These are phyloP conservation scores for Aleiodes testaceus DNA, from an alignment of 2,888 invertebrate genomes.

Conservation along the genomic window DNA sequence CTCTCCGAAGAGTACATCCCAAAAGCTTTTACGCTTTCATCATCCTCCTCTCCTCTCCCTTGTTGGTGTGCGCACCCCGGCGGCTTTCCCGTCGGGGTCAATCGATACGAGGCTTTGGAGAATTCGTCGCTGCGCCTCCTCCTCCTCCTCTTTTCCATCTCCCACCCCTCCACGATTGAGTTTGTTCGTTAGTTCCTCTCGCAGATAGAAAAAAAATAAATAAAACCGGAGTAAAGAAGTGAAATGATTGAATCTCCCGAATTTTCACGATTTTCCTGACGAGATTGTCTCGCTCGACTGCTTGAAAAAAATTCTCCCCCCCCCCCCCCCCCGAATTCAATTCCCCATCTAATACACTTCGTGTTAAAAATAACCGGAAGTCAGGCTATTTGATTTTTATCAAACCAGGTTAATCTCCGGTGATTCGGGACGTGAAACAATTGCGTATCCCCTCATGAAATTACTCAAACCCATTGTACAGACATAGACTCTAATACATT, in stretches of 20 bases:
- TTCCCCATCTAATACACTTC: not conserved
- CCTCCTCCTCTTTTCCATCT: conserved; percentile 29
- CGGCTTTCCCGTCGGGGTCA: conserved; percentile 54
- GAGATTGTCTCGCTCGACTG: too few relatives aligned
- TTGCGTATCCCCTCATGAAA: conserved; percentile 47
- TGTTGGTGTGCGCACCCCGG: conserved; percentile 41
- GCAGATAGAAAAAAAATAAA: not conserved
- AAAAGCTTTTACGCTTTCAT: conserved; percentile 24
- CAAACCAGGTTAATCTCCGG: conserved; percentile 65
- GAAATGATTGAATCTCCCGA: not conserved
- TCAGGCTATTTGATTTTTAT: conserved; percentile 57
- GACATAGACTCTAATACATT: conserved; percentile 21
- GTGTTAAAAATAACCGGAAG: conserved; percentile 13
- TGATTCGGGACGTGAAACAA: conserved; percentile 20
- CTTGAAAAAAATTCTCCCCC: too few relatives aligned
- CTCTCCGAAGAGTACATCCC: conserved; percentile 30
- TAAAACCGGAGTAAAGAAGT: conserved; percentile 1
- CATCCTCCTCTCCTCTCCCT: conserved; percentile 30
- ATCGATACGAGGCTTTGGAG: conserved; percentile 56
- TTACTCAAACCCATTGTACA: conserved; percentile 16
- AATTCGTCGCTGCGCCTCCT: conserved; percentile 38
- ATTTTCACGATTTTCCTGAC: conserved; percentile 14
- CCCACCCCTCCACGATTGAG: conserved; percentile 26
- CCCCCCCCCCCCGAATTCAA: too few relatives aligned
- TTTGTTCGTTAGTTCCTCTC: conserved; percentile 23